Conservation (phyloP, 2,888 invertebrate species). For the Agriopis leucophaearia region DNA sequence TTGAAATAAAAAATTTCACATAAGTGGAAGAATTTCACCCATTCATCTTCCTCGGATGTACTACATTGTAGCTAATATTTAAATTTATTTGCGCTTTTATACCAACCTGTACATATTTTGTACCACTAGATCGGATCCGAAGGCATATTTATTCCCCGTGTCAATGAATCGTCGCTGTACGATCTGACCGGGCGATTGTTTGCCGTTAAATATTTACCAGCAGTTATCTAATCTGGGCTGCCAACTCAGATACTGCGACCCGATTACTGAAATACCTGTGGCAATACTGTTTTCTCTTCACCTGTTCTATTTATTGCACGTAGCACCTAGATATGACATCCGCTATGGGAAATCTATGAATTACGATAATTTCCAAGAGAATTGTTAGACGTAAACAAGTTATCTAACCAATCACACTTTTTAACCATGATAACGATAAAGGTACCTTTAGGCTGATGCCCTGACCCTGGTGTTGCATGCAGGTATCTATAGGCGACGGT, state of each 20-base stretch:
- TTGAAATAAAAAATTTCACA: no score
- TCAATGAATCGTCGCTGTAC: slow-evolving; percentile 53
- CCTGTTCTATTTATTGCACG: slow-evolving; percentile 72
- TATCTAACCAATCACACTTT: neutral
- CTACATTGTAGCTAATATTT: no score
- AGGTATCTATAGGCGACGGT: no score
- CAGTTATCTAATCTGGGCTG: slow-evolving; percentile 81
- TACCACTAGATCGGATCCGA: neutral
- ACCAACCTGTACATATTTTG: neutral
- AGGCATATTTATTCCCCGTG: slow-evolving; percentile 42
- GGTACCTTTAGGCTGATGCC: no score
- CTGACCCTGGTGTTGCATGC: no score
- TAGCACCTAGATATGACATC: slow-evolving; percentile 36
- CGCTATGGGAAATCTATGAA: slow-evolving; percentile 20
- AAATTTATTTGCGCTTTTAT: no score
- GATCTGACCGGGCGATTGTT: slow-evolving; percentile 67
- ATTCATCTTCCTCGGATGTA: no score
- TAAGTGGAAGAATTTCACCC: no score
- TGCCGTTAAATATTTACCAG: slow-evolving; percentile 78
- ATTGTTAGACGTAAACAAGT: neutral
- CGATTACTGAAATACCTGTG: slow-evolving; percentile 78
- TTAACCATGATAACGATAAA: neutral
- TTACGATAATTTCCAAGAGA: slow-evolving; percentile 3
- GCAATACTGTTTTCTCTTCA: slow-evolving; percentile 70
- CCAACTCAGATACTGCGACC: slow-evolving; percentile 81